These are phyloP conservation scores for Chirona hameri DNA, from an alignment of 2,888 invertebrate species.

Conservation along the genomic window DNA sequence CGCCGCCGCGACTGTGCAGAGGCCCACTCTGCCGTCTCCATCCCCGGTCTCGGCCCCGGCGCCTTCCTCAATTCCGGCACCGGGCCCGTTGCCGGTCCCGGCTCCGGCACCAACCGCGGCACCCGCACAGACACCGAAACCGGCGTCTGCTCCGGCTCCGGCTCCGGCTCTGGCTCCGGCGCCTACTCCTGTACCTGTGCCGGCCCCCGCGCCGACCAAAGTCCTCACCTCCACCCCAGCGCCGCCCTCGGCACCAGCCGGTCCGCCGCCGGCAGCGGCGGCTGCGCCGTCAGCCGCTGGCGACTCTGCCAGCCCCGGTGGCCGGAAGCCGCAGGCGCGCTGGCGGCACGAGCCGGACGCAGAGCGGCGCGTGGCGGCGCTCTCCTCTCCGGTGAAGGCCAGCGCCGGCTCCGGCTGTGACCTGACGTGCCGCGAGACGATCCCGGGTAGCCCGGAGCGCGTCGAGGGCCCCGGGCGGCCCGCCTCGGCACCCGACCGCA, in stretches of 20 bases:
- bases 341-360: slow-evolving; percentile 56
- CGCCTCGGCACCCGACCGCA: slow-evolving; percentile 98
- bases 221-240: not conserved
- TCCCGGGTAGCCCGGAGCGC: slow-evolving; percentile 86
- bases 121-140: not conserved
- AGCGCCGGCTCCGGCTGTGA: slow-evolving; percentile 47
- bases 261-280: slow-evolving; percentile 42
- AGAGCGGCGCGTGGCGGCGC: slow-evolving; percentile 56
- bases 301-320: slow-evolving; percentile 32
- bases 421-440: slow-evolving; percentile 57
- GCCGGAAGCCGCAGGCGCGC: slow-evolving; percentile 41
- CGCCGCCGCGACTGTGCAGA: too few species aligned
- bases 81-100: slow-evolving; percentile 55
- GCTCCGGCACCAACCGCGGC: slow-evolving; percentile 64
- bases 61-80: too few species aligned
- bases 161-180: too few species aligned
- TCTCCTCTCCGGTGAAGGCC: slow-evolving; percentile 49
- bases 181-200: slow-evolving; percentile 94
- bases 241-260: slow-evolving; percentile 46
- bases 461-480: slow-evolving; percentile 91
- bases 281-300: slow-evolving; percentile 40
- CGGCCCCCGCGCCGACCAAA: slow-evolving; percentile 74
- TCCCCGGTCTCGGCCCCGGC: too few species aligned
- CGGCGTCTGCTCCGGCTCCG: not conserved
- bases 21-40: too few species aligned